Percentiles rank a stretch among this genome's conserved stretches.
These are phyloP conservation scores for Phyto melanocephala DNA, from an alignment of 2,888 invertebrate genomes.

Conservation along the genomic window DNA sequence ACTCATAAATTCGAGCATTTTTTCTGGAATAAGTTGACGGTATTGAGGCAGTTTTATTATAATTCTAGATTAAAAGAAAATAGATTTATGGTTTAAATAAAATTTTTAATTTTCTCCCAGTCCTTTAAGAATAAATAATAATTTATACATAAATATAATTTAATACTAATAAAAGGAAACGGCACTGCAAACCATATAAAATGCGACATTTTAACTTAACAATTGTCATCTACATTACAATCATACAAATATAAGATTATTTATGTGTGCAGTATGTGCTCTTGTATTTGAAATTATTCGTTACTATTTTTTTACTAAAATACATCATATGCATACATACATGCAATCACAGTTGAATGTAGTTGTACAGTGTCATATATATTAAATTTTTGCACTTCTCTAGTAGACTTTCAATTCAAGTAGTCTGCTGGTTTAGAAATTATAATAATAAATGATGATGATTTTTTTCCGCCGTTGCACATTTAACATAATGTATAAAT, in stretches of 20 bases:
- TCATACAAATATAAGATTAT: no score
- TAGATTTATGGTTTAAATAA: background rate
- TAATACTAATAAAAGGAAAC: background rate
- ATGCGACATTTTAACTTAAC: conserved; percentile 51
- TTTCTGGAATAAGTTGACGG: no score
- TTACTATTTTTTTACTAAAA: no score
- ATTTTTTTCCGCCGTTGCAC: conserved; percentile 10
- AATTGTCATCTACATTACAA: conserved; percentile 46
- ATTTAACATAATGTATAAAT: conserved; percentile 4
- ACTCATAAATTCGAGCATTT: background rate
- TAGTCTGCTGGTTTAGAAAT: conserved; percentile 59
- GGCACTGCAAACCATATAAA: conserved; percentile 26
- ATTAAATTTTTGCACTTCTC: conserved; percentile 44
- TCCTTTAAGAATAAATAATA: background rate
- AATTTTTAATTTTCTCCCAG: background rate
- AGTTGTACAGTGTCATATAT: conserved; percentile 28
- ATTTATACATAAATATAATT: background rate
- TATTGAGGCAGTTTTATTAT: background rate
- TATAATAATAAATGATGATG: conserved; percentile 51
- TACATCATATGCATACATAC: no score
- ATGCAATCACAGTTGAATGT: background rate
- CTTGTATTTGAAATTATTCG: no score
- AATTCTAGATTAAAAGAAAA: background rate
- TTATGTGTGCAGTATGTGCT: no score
- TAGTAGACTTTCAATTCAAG: conserved; percentile 43